phyloP scores from a whole-genome alignment of 2,113 vertebrate species.

The Phainopepla nitens region DNA sequence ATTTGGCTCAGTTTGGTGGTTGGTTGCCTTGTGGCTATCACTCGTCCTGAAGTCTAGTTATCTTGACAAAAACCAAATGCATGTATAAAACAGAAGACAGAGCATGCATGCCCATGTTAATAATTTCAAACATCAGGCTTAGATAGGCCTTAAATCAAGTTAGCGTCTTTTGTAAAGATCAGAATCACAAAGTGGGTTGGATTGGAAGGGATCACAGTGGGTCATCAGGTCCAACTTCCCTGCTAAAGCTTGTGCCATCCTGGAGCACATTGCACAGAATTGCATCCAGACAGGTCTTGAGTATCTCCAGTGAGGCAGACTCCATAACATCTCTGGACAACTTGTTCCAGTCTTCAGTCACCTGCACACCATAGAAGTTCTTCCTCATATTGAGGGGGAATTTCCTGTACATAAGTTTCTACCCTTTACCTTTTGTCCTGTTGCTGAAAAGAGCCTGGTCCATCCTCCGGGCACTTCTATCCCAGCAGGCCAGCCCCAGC shows the following conservation, averaged over 20 bases:
- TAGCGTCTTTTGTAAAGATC: neutral
- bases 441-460: neutral
- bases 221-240: neutral
- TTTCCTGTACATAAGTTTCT: neutral
- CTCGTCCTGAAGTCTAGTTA: neutral
- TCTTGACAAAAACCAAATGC: neutral
- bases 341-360: neutral
- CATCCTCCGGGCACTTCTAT: neutral
- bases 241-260: neutral
- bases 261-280: neutral
- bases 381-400: neutral
- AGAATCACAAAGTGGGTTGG: neutral
- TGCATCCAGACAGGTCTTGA: neutral
- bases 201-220: neutral
- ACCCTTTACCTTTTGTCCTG: neutral
- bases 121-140: neutral
- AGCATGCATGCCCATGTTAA: fast-evolving
- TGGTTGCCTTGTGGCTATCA: neutral
- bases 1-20: neutral
- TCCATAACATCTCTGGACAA: neutral
- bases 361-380: neutral
- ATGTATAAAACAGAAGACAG: neutral
- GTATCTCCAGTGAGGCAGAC: neutral
- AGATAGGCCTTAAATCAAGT: neutral
- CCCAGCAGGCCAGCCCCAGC: neutral